These are phyloP conservation scores for Ormyrus rosae DNA, from an alignment of 2,888 invertebrate genomes.

Conservation along the genomic window DNA sequence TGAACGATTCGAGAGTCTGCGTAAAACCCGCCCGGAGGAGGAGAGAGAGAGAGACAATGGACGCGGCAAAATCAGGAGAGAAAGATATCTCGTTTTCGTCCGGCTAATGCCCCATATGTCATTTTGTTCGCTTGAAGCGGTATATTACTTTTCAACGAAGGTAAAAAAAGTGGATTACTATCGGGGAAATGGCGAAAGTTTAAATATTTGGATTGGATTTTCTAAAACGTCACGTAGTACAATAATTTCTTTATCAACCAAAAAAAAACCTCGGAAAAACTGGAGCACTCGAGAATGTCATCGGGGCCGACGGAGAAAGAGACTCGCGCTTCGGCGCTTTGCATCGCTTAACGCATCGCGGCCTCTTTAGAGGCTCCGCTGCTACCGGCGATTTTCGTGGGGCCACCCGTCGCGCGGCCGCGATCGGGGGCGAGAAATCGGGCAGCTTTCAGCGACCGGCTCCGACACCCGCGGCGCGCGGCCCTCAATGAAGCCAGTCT, in stretches of 20 bases:
- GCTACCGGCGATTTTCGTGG: slow-evolving; percentile 57
- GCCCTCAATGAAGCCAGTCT: too few relatives aligned
- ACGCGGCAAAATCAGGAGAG: slow-evolving; percentile 47
- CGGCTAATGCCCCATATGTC: too few relatives aligned
- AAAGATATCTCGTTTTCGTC: slow-evolving; percentile 12
- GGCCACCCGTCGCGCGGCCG: slow-evolving; percentile 68
- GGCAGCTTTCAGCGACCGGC: slow-evolving; percentile 66
- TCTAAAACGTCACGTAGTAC: too few relatives aligned
- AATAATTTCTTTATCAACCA: too few relatives aligned
- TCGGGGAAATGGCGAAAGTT: too few relatives aligned
- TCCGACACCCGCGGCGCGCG: slow-evolving; percentile 52
- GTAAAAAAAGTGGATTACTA: too few relatives aligned
- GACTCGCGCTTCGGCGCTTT: slow-evolving; percentile 7
- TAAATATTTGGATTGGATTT: too few relatives aligned
- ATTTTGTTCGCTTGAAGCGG: too few relatives aligned
- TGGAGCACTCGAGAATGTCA: too few relatives aligned
- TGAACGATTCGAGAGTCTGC: slow-evolving; percentile 63
- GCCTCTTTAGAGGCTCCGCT: slow-evolving; percentile 48
- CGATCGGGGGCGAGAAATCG: slow-evolving; percentile 74
- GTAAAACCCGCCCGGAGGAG: slow-evolving; percentile 5
- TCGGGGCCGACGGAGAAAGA: too few relatives aligned
- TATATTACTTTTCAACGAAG: too few relatives aligned
- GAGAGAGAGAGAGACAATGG: slow-evolving; percentile 38
- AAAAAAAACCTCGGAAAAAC: too few relatives aligned
- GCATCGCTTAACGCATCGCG: slow-evolving; percentile 45